Evolutionary conservation across 2,113 vertebrate genomes (phyloP), one percentile per base, ranked within the genome.

Genomic region (Nibea albiflora): DNA sequence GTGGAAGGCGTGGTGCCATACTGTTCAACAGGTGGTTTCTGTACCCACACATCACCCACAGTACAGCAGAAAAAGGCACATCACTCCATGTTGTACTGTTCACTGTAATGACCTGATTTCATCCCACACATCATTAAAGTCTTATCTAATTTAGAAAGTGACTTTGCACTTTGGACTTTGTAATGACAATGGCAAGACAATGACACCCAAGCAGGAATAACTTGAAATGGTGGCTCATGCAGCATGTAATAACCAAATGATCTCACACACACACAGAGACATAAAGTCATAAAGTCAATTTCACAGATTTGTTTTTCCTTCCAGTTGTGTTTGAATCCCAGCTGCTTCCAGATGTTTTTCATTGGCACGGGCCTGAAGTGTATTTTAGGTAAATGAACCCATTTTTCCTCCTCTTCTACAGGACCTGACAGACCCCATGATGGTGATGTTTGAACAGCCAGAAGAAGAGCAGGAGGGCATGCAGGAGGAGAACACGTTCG

Each of bases 351-450:
- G 4, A 49, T 49, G 46, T 47, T 62, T 52, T 14, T 15, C 4
- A 63, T 8, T 39, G 35, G 35, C 7, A 8, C 35, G 8, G 35
- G 7, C 35, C 35, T 39, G 35, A 39, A 9, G 8, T 39, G 35
- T 39, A 39, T 39, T 39, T 39, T 39, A 39, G 35, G 35, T 39
- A 39, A 39, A 39, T 39, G 35, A 67, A 67, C n/a, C 14, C 0
- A 0, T n/a, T 9, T 9, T n/a, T 42, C 12, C 47, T 82, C 14
- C 63, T 84, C n/a, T 0, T 31, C 54, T 62, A 0, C 75, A 99
- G 98, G 97, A 98, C 74, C 96, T 99, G 68, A 92, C 93, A 0
- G 94, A 97, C 35, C 97, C 97, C 0, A 73, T 94, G 0, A 88
- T 99, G 91, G 93, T 97, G 61, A 95, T 99, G 76, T 95, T 96